Evolutionary conservation across 2,888 invertebrate genomes (phyloP).

Genomic region (Caprella mutica): DNA sequence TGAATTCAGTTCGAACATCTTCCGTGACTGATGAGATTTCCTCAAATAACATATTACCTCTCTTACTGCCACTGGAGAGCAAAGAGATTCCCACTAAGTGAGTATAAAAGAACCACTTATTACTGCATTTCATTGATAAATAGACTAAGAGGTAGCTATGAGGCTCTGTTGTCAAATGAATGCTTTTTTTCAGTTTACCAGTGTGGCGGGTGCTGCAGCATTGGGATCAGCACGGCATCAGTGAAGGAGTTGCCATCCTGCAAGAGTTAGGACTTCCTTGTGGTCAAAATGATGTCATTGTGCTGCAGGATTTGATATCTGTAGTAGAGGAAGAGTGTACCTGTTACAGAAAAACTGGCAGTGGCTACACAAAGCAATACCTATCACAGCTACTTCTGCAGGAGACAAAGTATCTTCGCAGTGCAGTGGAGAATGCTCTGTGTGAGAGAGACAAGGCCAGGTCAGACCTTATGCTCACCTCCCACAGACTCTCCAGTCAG

Average conservation of each 20-base stretch:
- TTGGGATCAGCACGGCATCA: constrained; percentile 51
- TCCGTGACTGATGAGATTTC: too few species aligned
- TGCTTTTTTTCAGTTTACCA: constrained; percentile 6
- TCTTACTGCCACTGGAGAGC: too few species aligned
- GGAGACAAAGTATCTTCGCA: constrained; percentile 38
- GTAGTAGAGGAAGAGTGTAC: constrained; percentile 45
- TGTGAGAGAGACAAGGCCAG: constrained; percentile 71
- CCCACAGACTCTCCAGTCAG: constrained; percentile 63
- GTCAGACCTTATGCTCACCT: constrained; percentile 66
- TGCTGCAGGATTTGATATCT: constrained; percentile 52
- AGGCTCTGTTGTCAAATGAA: too few species aligned
- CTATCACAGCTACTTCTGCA: constrained; percentile 16
- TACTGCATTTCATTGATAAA: too few species aligned
- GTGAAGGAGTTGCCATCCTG: constrained; percentile 47
- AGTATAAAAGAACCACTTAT: too few species aligned
- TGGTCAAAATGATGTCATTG: constrained; percentile 43
- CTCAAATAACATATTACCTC: too few species aligned
- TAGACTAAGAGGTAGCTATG: too few species aligned
- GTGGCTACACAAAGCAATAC: background rate
- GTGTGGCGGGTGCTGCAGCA: constrained; percentile 19
- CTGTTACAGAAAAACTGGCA: too few species aligned
- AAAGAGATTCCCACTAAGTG: too few species aligned
- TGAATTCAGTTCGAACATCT: too few species aligned
- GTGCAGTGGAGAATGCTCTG: constrained; percentile 52
- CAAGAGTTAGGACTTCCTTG: constrained; percentile 56